Percentiles rank a stretch among this genome's conserved stretches.
phyloP scores from a whole-genome alignment of 2,113 vertebrate species.

The Xenopus tropicalis region UCB_Xtro_10.0 CM004452.2:39444501-39445000 shows the following conservation, averaged over 20 bases:
- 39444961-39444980: too few relatives aligned
- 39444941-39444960: too few relatives aligned
- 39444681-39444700: background rate
- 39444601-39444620: slow-evolving; percentile 27
- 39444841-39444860: background rate
- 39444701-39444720: background rate
- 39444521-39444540: slow-evolving; percentile 17
- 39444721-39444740: too few relatives aligned
- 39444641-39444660: slow-evolving; percentile 18
- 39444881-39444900: too few relatives aligned
- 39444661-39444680: background rate
- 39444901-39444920: too few relatives aligned
- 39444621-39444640: slow-evolving; percentile 20
- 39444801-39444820: background rate
- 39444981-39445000: too few relatives aligned
- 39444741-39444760: background rate
- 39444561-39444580: slow-evolving; percentile 27
- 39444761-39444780: background rate
- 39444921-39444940: too few relatives aligned
- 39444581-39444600: slow-evolving; percentile 33
- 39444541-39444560: slow-evolving; percentile 29
- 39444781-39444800: background rate
- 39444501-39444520: slow-evolving; percentile 3
- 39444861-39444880: too few relatives aligned
- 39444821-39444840: background rate